Base-by-base conservation (phyloP, 23 tunicate species). In the Trididemnum miniatum region DNA sequence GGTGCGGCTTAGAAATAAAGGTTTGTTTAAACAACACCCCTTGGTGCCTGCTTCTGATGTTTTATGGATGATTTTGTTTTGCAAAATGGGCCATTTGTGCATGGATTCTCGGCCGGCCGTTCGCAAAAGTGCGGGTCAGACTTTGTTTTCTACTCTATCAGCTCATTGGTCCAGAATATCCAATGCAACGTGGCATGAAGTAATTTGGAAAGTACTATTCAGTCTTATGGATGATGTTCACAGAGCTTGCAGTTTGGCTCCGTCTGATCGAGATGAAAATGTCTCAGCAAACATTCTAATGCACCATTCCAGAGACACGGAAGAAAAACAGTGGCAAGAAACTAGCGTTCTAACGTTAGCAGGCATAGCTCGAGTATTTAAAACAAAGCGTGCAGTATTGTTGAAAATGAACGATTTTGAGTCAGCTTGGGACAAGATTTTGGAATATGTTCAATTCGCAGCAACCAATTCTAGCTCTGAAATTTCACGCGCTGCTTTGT, bases 241-340 rank as follows among this genome's bases (percentile, higher is more conserved):
- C 62, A 77, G 79, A 38, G 89, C 92, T n/a, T 85, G 83, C 65
- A 65, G 77, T 37, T 39, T n/a, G 2, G 92, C 96, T 9, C 80
- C 91, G 1, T 65, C 72, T 3, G 86, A 87, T 25, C 31, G 79
- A 34, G 77, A 62, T 59, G 78, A 85, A 32, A 39, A 57, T 7
- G 44, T 34, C 7, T 51, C 74, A 24, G 50, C 65, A n/a, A 74
- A 74, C 30, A 89, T 95, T 51, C 50, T 95, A 34, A 85, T 95
- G 89, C 99, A 95, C 83, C 99, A 95, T 79, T 90, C 96, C 0
- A 63, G 99, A 71, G 99, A 95, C 40, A 95, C 99, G 9, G 99
- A 84, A 54, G 91, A 90, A 74, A 95, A 95, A 73, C 99, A 95
- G 73, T 95, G 99, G 99, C 98, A 93, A 57, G 98, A 93, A 84